Evolutionary conservation across 2,888 invertebrate genomes (phyloP).

Genomic region (Epicampocera succincta): DNA sequence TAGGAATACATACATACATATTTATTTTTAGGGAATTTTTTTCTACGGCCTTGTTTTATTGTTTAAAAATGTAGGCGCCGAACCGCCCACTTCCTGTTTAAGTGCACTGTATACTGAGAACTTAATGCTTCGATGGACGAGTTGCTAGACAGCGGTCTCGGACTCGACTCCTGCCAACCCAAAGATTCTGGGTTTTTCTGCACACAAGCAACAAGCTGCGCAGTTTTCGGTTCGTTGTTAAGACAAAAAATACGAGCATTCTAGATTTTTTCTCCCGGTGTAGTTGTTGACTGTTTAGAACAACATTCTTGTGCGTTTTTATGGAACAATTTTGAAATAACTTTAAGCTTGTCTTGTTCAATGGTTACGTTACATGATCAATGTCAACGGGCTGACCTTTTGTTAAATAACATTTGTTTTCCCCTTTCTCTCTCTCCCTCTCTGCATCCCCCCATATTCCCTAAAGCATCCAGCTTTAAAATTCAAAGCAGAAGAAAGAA

Average conservation of each 20-base stretch:
- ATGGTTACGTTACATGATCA: constrained; percentile 68
- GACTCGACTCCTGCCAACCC: too few relatives aligned
- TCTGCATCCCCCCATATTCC: neutral
- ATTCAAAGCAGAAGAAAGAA: neutral
- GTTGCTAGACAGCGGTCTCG: too few relatives aligned
- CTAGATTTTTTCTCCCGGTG: constrained; percentile 5
- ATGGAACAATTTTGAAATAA: constrained; percentile 28
- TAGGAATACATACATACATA: too few relatives aligned
- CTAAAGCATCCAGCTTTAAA: constrained; percentile 12
- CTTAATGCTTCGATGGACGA: too few relatives aligned
- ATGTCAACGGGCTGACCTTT: constrained; percentile 72
- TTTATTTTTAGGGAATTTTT: too few relatives aligned
- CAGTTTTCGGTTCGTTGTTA: too few relatives aligned
- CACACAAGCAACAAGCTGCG: too few relatives aligned
- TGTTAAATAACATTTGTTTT: constrained; percentile 62
- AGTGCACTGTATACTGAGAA: too few relatives aligned
- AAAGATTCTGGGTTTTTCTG: too few relatives aligned
- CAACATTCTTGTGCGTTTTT: constrained; percentile 54
- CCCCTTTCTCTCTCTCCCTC: constrained; percentile 2
- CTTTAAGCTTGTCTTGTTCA: constrained; percentile 54
- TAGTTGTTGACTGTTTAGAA: neutral
- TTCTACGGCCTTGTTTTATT: too few relatives aligned
- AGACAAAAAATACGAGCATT: neutral
- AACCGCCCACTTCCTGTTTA: too few relatives aligned
- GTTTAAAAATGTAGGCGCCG: too few relatives aligned